A percentile compares a stretch with the other conserved stretches of the same genome.
These are phyloP conservation scores for Orbicella faveolata DNA, from an alignment of 64 coral and sea anemone species.

Conservation along the genomic window DNA sequence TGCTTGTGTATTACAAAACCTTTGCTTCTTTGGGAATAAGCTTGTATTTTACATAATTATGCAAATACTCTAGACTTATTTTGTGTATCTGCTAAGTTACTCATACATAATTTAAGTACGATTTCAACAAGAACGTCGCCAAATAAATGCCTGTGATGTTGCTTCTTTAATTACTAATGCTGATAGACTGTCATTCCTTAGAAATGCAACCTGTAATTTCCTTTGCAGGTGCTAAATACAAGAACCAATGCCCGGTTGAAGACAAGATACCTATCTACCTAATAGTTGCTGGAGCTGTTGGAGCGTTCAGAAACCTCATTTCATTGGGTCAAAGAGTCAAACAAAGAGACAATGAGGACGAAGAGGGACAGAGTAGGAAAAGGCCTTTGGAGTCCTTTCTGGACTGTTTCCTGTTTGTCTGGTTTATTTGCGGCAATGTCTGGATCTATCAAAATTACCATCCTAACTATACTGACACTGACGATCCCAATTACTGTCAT, in stretches of 20 bases:
- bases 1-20: too few species aligned
- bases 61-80: too few species aligned
- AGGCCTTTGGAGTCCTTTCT: constrained; percentile 65
- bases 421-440: constrained; percentile 97
- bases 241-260: constrained; percentile 76
- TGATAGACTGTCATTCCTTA: too few species aligned
- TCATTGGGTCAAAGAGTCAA: constrained; percentile 67
- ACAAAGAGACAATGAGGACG: constrained; percentile 33
- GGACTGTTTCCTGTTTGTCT: constrained; percentile 83
- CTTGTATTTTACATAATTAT: too few species aligned
- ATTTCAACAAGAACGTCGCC: too few species aligned
- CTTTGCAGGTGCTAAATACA: constrained; percentile 84
- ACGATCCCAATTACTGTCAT: constrained; percentile 33
- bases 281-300: constrained; percentile 86
- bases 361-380: constrained; percentile 35
- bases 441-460: constrained; percentile 87
- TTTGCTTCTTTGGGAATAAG: too few species aligned
- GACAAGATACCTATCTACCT: constrained; percentile 95
- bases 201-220: background rate
- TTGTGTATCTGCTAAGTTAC: too few species aligned
- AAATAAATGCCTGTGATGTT: too few species aligned
- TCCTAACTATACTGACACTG: background rate
- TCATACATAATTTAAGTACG: too few species aligned
- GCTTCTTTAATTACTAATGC: too few species aligned
- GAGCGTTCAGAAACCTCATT: constrained; percentile 83